Base-by-base conservation (phyloP, 2,797 vertebrate genomes). In the Gallinago solitaria region DNA sequence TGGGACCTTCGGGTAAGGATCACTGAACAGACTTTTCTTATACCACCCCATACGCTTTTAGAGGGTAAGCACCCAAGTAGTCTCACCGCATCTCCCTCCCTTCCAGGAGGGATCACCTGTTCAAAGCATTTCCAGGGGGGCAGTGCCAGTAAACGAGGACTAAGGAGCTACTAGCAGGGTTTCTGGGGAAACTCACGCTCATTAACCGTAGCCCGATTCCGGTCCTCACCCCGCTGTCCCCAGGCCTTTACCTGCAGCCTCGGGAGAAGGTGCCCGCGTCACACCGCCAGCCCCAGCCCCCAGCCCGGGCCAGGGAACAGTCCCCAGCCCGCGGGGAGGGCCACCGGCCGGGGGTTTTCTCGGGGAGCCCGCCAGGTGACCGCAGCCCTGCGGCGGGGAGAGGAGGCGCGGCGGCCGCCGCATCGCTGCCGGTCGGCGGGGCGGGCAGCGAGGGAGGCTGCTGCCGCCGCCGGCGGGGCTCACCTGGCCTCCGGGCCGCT, bases 401-500 rank as follows among this genome's bases (percentile, higher is more conserved):
- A 9, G 32, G 39, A 25, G 27, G 21, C 17, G 20, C 27, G 37
- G 47, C 54, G 23, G 17, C 12, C 14, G 54, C 60, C 5, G 63
- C n/a, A 30, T 25, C n/a, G 41, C 24, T 17, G 23, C 27, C n/a
- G 37, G 25, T 25, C 15, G 30, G 32, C 37, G 27, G 20, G 16
- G 23, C 28, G 28, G 51, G 25, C 14, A 30, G 48, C 14, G 32
- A 9, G 28, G 17, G 27, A 16, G 25, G 47, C 16, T 12, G 21
- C 47, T 9, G 23, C 39, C 4, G 41, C 51, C 21, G 50, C 50
- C 57, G 54, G 28, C 15, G 61, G 39, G 43, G 65, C 85, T 97
- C 97, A 98, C 98, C 98, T 98, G 97, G 79, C 85, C 59, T 59
- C 90, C 79, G 50, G 92, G 90, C 61, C 95, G 97, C 82, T 80